These are phyloP conservation scores for Pelobates cultripes DNA, from an alignment of 2,797 vertebrate species.

Conservation along the genomic window DNA sequence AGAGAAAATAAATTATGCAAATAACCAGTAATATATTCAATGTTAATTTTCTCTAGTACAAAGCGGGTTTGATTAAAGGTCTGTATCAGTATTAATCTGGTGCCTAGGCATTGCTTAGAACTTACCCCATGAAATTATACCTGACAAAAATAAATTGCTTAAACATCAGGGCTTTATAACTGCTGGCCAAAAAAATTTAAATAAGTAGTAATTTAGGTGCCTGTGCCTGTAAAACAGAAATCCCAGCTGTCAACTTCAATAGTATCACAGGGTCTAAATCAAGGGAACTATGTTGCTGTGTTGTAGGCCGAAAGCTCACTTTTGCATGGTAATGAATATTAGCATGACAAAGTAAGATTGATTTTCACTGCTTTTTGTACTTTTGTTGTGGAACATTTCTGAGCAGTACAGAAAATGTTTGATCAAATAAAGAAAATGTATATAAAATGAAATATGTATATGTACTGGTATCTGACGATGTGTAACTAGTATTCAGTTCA, in stretches of 20 bases:
- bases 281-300: slow-evolving; percentile 22
- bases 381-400: slow-evolving; percentile 51
- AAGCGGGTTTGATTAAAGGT: too few species aligned
- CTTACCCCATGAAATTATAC: too few species aligned
- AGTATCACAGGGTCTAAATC: slow-evolving; percentile 16
- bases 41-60: too few species aligned
- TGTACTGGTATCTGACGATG: neutral
- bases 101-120: too few species aligned
- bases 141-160: too few species aligned
- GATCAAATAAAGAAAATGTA: slow-evolving; percentile 4
- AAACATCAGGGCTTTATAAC: too few species aligned
- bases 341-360: slow-evolving; percentile 80
- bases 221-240: slow-evolving; percentile 20
- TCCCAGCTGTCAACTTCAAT: slow-evolving; percentile 49
- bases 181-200: slow-evolving; percentile 4
- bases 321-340: slow-evolving; percentile 59
- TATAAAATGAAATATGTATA: neutral
- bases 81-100: too few species aligned
- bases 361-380: slow-evolving; percentile 76
- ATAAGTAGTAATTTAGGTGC: slow-evolving; percentile 37
- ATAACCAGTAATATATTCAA: too few species aligned
- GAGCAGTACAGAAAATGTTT: neutral
- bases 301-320: slow-evolving; percentile 22
- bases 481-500: neutral
- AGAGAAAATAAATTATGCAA: too few species aligned